Conservation (phyloP, 2,888 invertebrate genomes). For the Caenorhabditis sp. region DNA sequence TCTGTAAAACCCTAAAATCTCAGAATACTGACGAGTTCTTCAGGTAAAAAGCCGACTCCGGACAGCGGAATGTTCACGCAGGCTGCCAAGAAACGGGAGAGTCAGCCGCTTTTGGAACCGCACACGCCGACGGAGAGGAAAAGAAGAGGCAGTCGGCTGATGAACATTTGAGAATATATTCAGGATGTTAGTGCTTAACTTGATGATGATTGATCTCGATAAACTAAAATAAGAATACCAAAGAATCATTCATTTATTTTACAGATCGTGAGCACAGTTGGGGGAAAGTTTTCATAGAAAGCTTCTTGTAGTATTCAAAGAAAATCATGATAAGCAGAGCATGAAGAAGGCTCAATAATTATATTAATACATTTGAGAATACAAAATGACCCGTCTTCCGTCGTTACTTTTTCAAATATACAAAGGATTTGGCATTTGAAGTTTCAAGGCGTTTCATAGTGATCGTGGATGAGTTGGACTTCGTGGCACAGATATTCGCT, state of each 20-base stretch:
- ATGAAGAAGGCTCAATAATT: no score
- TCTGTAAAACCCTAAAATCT: background rate
- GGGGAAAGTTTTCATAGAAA: no score
- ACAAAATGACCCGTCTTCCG: no score
- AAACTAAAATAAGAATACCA: no score
- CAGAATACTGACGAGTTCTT: background rate
- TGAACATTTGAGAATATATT: conserved; percentile 35
- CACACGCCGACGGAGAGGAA: conserved; percentile 21
- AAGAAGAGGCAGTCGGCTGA: conserved; percentile 45
- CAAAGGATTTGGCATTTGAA: no score
- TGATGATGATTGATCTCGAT: no score
- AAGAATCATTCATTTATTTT: no score
- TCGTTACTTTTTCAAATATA: no score
- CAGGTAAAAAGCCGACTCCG: conserved; percentile 29
- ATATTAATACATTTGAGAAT: no score
- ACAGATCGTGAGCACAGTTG: no score
- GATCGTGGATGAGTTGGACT: conserved; percentile 48
- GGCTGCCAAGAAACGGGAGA: conserved; percentile 49
- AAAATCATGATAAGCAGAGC: no score
- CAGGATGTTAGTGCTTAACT: background rate
- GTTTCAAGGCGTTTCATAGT: conserved; percentile 40
- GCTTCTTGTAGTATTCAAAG: no score
- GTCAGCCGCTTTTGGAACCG: conserved; percentile 44
- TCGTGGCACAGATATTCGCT: conserved; percentile 46
- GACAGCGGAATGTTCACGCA: conserved; percentile 52